phyloP scores from a whole-genome alignment of 2,888 invertebrate genomes.

The Mythimna albipuncta region DNA sequence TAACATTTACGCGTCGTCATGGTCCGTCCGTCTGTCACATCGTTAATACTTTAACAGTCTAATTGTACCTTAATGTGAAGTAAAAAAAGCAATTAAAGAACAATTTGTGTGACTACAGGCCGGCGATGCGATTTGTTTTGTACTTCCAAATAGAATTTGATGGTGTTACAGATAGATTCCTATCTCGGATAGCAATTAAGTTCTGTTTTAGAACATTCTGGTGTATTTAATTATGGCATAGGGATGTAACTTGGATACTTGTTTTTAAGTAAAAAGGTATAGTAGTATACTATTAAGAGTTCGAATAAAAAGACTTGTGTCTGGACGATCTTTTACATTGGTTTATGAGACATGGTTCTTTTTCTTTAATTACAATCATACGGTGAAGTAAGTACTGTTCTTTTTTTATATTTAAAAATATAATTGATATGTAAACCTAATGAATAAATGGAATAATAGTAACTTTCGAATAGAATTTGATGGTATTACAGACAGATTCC shows the following conservation, averaged over 20 bases:
- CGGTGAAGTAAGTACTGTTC: too few relatives aligned
- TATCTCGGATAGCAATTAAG: constrained; percentile 28
- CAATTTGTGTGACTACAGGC: constrained; percentile 74
- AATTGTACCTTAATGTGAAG: constrained; percentile 68
- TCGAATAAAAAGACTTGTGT: background rate
- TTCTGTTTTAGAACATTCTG: constrained; percentile 28
- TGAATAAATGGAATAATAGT: too few relatives aligned
- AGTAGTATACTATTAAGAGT: background rate
- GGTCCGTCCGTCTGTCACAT: constrained; percentile 70
- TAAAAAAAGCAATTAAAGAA: constrained; percentile 73
- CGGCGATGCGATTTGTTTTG: constrained; percentile 50
- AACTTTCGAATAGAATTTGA: constrained; percentile 45
- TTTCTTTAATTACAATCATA: background rate
- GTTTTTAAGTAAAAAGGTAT: constrained; percentile 13
- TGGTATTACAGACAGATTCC: too few relatives aligned
- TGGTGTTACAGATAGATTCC: constrained; percentile 29
- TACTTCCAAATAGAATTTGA: constrained; percentile 49
- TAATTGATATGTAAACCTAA: too few relatives aligned
- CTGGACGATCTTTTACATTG: background rate
- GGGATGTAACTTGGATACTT: background rate
- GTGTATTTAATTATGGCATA: constrained; percentile 17
- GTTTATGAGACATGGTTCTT: background rate
- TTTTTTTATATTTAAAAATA: too few relatives aligned
- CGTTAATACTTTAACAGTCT: constrained; percentile 77
- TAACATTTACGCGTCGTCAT: constrained; percentile 70